Evolutionary conservation across 2,113 vertebrate genomes (phyloP).

Genomic region (Labeo catla): DNA sequence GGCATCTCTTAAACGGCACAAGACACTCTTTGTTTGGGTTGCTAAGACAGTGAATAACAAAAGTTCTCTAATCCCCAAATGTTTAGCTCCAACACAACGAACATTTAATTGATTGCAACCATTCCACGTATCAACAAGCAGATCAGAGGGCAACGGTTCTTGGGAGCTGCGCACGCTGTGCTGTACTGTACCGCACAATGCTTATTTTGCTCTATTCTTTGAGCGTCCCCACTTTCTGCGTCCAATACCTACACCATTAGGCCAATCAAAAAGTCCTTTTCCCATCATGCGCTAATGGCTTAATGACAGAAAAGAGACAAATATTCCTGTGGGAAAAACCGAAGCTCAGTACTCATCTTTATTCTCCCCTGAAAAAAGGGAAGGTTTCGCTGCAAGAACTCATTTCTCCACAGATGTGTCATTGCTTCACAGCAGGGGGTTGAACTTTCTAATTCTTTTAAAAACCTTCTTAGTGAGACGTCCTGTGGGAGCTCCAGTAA

Average conservation of each 20-base stretch:
- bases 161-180: constrained; percentile 11
- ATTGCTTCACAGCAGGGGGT: constrained; percentile 8
- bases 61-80: constrained; percentile 14
- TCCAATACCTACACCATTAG: constrained; percentile 26
- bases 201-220: constrained; percentile 26
- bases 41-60: constrained; percentile 34
- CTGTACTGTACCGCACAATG: background rate
- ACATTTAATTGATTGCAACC: constrained; percentile 37
- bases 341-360: background rate
- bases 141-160: constrained; percentile 2
- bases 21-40: constrained; percentile 36
- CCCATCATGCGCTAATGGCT: constrained; percentile 13
- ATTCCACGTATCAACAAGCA: constrained; percentile 31
- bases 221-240: background rate
- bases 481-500: background rate
- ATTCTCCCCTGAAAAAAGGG: background rate
- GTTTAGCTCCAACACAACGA: constrained; percentile 34
- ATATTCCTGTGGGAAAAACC: background rate
- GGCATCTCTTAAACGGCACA: constrained; percentile 10
- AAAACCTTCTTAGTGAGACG: constrained; percentile 6
- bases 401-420: constrained; percentile 27
- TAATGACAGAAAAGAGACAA: background rate
- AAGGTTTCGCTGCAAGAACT: background rate
- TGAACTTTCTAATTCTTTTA: constrained; percentile 35
- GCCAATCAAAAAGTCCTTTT: constrained; percentile 14